phyloP scores from a whole-genome alignment of 2,797 vertebrate genomes.

The Todus mexicanus region DNA sequence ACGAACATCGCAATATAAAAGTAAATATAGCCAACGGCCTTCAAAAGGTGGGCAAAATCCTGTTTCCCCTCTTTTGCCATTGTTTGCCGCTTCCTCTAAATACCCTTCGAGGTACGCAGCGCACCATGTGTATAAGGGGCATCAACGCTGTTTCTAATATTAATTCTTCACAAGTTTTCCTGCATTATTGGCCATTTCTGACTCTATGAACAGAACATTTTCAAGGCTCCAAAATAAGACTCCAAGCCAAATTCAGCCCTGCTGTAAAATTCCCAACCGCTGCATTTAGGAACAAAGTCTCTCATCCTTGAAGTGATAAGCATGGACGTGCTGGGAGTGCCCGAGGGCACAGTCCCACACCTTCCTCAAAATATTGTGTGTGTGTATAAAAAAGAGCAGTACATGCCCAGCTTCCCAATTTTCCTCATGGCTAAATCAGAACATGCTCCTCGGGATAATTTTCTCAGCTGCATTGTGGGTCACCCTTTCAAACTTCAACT shows the following conservation, averaged over 20 bases:
- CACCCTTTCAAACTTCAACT: not conserved
- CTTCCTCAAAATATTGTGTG: not conserved
- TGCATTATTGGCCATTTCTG: not conserved
- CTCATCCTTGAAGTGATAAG: not conserved
- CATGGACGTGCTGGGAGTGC: not conserved
- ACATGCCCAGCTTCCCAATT: not conserved
- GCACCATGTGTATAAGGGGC: not conserved
- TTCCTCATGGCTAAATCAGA: not conserved
- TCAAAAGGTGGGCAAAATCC: constrained; percentile 6
- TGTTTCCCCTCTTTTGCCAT: not conserved
- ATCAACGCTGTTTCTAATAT: not conserved
- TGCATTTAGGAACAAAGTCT: not conserved
- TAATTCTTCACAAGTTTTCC: not conserved
- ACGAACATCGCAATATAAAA: not conserved
- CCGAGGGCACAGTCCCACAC: not conserved
- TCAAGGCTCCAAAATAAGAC: not conserved
- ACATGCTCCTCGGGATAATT: not conserved
- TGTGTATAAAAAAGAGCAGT: not conserved
- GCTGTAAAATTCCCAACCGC: constrained; percentile 11
- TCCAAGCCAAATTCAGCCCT: not conserved
- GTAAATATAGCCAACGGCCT: not conserved
- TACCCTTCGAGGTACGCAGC: not conserved
- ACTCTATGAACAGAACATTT: not conserved
- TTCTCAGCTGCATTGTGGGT: not conserved
- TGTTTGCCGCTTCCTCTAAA: not conserved